These are phyloP conservation scores for Apodemia mormo DNA, from an alignment of 2,888 invertebrate species.

Conservation along the genomic window DNA sequence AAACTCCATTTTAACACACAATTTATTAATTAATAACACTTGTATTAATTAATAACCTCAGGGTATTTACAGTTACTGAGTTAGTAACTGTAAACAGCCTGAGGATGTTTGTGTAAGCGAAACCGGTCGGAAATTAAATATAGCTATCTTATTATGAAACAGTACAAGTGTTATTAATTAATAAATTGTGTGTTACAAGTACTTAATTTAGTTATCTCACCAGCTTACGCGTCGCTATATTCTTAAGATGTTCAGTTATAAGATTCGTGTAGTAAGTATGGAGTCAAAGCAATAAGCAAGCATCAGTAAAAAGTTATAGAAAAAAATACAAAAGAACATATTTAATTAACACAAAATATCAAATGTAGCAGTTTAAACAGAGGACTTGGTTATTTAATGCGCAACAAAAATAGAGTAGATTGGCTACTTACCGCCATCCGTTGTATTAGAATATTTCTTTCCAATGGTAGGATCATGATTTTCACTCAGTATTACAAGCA, in stretches of 20 bases:
- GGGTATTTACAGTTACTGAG: no score
- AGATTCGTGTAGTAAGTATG: neutral
- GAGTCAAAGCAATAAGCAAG: neutral
- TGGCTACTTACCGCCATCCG: conserved; percentile 46
- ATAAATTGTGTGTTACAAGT: no score
- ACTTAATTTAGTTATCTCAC: no score
- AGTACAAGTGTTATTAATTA: no score
- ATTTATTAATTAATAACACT: no score
- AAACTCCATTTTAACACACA: no score
- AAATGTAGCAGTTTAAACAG: neutral
- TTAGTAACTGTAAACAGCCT: no score
- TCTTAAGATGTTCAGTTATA: neutral
- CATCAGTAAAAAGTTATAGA: neutral
- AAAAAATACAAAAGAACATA: neutral
- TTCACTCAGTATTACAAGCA: conserved; percentile 64
- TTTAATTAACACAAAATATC: neutral
- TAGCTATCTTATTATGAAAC: no score
- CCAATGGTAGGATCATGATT: conserved; percentile 51
- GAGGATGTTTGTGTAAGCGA: no score
- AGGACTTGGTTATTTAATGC: neutral
- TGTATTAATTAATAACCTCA: no score
- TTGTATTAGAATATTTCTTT: conserved; percentile 52
- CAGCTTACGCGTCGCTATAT: neutral
- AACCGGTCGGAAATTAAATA: no score
- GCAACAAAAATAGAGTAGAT: conserved; percentile 4